Base-by-base conservation (phyloP, 2,797 vertebrate species). In the Tapirus indicus region DNA sequence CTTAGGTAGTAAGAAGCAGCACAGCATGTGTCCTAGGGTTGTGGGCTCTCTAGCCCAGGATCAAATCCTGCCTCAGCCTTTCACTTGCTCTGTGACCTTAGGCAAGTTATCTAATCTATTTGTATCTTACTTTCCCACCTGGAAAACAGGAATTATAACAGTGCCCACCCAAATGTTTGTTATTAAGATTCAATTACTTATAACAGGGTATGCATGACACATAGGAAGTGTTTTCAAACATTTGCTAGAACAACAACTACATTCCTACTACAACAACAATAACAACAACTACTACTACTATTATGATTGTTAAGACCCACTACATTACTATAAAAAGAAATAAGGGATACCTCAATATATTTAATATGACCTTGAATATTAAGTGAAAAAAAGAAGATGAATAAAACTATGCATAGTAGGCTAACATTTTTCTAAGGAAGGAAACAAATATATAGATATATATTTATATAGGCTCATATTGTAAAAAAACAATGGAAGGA, bases 111-210 rank as follows among this genome's bases (percentile, higher is more conserved):
- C 35, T 92, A 82, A 86, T 82, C 54, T 80, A 93, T 84, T 32
- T 96, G 38, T 84, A 87, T 91, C 13, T 96, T 91, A 84, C 60
- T 94, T 96, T 56, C 44, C 32, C 58, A 95, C 38, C 52, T 87
- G 49, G 35, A 88, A 93, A 91, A 92, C 7, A 87, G 41, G 47
- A 91, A 88, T 94, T 94, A 13, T 85, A 94, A 92, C 16, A 95
- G 35, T 72, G 54, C 13, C 58, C 44, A 84, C 32, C 5, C 54
- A 90, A 91, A 84, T 77, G 69, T 49, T 84, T 97, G 32, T 58
- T 92, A 10, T 71, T 4, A 47, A n/a, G n/a, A 92, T 90, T 87
- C 80, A 83, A 78, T 77, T 68, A 95, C 62, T 88, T 89, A 35
- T 27, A 92, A 95, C 13, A 89, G 47, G 87, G 14, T 21, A 88